These are phyloP conservation scores for Maccullochella peelii DNA, from an alignment of 2,113 vertebrate genomes.

Conservation along the genomic window DNA sequence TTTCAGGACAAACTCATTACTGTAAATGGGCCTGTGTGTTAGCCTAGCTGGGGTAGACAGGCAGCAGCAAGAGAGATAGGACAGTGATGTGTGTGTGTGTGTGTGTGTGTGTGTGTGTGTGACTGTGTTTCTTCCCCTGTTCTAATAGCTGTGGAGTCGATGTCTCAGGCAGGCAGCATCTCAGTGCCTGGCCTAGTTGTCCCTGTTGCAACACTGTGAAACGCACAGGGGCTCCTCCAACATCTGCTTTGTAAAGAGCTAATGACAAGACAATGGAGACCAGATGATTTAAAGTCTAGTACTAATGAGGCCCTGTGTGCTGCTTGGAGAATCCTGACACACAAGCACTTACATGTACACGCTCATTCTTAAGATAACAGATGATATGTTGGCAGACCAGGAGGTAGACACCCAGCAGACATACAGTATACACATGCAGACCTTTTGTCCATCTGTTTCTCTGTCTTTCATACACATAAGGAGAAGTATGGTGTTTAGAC, in stretches of 20 bases:
- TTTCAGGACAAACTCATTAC: constrained; percentile 83
- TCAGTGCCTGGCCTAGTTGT: constrained; percentile 67
- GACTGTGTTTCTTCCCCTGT: constrained; percentile 26
- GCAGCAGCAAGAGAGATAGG: constrained; percentile 68
- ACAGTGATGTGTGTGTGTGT: constrained; percentile 42
- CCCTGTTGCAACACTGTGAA: constrained; percentile 78
- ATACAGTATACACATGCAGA: constrained; percentile 42
- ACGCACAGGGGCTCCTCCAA: constrained; percentile 80
- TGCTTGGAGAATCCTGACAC: constrained; percentile 71
- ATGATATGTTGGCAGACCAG: constrained; percentile 60
- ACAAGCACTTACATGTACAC: constrained; percentile 49
- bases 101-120: constrained; percentile 40
- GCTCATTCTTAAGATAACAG: constrained; percentile 60
- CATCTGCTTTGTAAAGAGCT: constrained; percentile 86
- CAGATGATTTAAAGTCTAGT: constrained; percentile 76
- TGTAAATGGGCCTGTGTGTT: constrained; percentile 78
- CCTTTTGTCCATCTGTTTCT: constrained; percentile 44
- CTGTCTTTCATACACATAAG: constrained; percentile 48
- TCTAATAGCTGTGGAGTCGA: constrained; percentile 63
- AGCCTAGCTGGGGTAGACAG: constrained; percentile 74
- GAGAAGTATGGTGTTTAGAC: constrained; percentile 31
- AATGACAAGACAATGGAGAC: constrained; percentile 83
- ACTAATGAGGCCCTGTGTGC: constrained; percentile 83
- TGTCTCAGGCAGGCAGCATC: constrained; percentile 63
- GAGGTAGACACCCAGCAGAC: constrained; percentile 63